These are phyloP conservation scores for Nylanderia fulva DNA, from an alignment of 1,140 invertebrate species.

Conservation along the genomic window DNA sequence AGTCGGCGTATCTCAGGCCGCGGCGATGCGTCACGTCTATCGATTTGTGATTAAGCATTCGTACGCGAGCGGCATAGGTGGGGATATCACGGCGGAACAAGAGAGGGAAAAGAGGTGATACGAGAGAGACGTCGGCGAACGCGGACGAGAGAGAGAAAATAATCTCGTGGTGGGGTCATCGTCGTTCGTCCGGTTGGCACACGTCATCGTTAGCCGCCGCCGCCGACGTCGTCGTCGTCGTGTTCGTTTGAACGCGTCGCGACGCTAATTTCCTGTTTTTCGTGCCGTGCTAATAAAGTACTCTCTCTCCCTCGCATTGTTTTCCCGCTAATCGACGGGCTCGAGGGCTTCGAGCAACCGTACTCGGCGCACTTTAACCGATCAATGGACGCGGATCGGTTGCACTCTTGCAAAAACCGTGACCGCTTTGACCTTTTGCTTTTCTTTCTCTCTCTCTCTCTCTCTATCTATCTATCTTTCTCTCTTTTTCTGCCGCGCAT, in stretches of 20 bases:
- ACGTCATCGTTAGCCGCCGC: conserved; percentile 56
- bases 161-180: conserved; percentile 54
- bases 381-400: background rate
- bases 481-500: background rate
- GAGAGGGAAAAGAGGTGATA: background rate
- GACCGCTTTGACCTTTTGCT: background rate
- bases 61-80: conserved; percentile 41
- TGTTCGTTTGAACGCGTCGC: conserved; percentile 53
- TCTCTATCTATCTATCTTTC: too few species aligned
- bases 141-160: conserved; percentile 1
- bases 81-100: conserved; percentile 3
- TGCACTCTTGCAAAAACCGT: conserved; percentile 4
- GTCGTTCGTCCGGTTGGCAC: conserved; percentile 47
- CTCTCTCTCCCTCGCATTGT: conserved; percentile 54
- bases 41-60: conserved; percentile 74
- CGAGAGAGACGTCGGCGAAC: conserved; percentile 1
- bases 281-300: conserved; percentile 67
- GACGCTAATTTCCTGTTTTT: conserved; percentile 75
- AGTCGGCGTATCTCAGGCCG: conserved; percentile 52
- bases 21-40: conserved; percentile 72
- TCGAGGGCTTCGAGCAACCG: conserved; percentile 40
- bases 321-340: conserved; percentile 59
- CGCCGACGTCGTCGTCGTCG: conserved; percentile 24
- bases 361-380: background rate
- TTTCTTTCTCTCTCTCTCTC: background rate